phyloP scores from a whole-genome alignment of 1,140 invertebrate genomes.

The Brachionus rotundiformis region DNA sequence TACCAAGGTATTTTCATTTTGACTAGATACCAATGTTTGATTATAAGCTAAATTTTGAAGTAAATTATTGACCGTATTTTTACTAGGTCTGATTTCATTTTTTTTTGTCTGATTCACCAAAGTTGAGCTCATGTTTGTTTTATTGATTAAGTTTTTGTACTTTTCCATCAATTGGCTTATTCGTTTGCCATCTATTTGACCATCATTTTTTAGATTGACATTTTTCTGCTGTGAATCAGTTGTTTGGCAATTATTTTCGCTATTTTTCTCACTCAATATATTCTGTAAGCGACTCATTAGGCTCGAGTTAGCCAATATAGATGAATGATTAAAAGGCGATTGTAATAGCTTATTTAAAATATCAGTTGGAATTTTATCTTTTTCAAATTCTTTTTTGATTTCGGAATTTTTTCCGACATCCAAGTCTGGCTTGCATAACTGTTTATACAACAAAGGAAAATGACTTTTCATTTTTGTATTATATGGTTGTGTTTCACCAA shows the following conservation, averaged over 20 bases:
- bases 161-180: slow-evolving; percentile 31
- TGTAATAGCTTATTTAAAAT: neutral
- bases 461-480: neutral
- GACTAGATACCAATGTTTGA: slow-evolving; percentile 1
- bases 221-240: neutral
- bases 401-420: neutral
- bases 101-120: neutral
- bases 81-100: neutral
- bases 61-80: slow-evolving; percentile 41
- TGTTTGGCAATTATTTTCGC: neutral
- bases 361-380: neutral
- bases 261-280: neutral
- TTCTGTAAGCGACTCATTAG: neutral
- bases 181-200: neutral
- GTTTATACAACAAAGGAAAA: slow-evolving; percentile 47
- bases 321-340: neutral
- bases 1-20: neutral
- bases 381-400: neutral
- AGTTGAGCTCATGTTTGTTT: slow-evolving; percentile 4
- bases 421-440: slow-evolving; percentile 16
- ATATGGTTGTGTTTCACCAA: too few relatives aligned
- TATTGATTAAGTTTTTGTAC: slow-evolving; percentile 46
- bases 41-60: slow-evolving; percentile 19
- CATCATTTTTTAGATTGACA: neutral
- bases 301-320: neutral